Conservation (phyloP, 2,113 vertebrate species). For the Sander lucioperca region DNA sequence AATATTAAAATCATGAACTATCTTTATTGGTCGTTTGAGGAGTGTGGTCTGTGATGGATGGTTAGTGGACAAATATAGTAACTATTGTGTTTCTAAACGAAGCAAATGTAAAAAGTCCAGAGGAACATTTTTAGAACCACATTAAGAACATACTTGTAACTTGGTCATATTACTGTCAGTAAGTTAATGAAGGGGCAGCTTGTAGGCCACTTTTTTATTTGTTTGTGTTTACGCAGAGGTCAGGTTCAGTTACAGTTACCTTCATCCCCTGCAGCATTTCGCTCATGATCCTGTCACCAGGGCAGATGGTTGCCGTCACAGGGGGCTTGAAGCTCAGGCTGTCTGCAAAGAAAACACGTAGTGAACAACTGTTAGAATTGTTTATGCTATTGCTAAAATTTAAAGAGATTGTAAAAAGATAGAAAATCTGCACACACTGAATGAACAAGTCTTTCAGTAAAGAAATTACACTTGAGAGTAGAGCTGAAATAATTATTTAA, state of each 20-base stretch:
- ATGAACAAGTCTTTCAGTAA: background rate
- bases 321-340: conserved; percentile 32
- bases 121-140: background rate
- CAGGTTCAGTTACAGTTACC: conserved; percentile 22
- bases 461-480: background rate
- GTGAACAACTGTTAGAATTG: conserved; percentile 2
- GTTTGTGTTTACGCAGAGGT: conserved; percentile 22
- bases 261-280: conserved; percentile 32
- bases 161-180: background rate
- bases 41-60: background rate
- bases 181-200: background rate
- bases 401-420: background rate
- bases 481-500: background rate
- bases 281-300: conserved; percentile 35
- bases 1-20: conserved; percentile 77
- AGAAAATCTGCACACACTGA: background rate
- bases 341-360: conserved; percentile 5
- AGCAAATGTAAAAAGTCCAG: background rate
- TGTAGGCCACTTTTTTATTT: conserved; percentile 12
- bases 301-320: conserved; percentile 59
- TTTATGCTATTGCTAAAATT: background rate
- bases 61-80: background rate
- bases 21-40: background rate
- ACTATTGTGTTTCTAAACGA: background rate
- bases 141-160: background rate